Conservation (phyloP, 2,797 vertebrate genomes). For the Semotilus atromaculatus region DNA sequence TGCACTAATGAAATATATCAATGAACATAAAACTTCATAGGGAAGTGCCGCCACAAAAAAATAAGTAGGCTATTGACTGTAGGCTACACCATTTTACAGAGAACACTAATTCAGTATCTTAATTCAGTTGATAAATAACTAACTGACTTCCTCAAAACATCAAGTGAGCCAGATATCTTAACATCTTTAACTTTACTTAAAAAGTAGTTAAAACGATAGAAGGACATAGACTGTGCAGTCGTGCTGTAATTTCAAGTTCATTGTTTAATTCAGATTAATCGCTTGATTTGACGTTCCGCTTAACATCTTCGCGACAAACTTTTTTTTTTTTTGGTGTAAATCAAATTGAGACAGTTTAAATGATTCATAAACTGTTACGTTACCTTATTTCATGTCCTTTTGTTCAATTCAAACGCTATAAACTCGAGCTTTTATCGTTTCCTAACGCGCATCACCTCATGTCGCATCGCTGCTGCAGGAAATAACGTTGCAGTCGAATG, state of each 20-base stretch:
- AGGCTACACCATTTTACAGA: background rate
- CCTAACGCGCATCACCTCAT: background rate
- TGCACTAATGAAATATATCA: background rate
- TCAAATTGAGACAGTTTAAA: background rate
- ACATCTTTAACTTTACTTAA: background rate
- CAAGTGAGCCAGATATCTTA: background rate
- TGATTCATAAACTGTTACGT: background rate
- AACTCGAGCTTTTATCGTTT: background rate
- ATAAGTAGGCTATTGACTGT: background rate
- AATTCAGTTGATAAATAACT: background rate
- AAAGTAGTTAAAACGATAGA: background rate
- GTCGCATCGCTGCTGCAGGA: conserved; percentile 56
- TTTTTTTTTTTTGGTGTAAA: background rate
- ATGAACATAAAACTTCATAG: background rate
- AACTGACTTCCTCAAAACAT: background rate
- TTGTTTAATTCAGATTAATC: background rate
- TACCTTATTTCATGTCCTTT: conserved; percentile 66
- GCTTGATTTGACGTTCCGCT: background rate
- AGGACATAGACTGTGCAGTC: background rate
- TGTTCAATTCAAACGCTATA: background rate
- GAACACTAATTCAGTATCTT: background rate
- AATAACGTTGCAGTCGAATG: conserved; percentile 22
- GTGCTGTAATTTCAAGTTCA: background rate
- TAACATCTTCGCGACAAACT: background rate
- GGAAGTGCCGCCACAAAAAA: background rate